Conservation (phyloP, 2,113 vertebrate genomes). For the Sapayoa aenigma region DNA sequence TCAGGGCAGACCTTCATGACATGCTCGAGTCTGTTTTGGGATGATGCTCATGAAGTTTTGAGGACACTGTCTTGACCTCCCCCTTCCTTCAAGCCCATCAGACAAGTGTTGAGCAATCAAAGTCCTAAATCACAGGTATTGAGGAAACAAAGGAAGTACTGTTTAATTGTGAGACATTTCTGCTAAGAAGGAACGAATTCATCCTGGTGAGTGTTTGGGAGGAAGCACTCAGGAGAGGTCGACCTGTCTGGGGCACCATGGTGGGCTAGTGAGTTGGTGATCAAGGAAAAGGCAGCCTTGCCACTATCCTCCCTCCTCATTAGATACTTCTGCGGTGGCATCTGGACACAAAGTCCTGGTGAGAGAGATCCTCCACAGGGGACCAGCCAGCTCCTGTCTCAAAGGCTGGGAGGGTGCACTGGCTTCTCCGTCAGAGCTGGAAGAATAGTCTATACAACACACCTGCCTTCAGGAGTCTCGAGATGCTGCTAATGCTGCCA, state of each 20-base stretch:
- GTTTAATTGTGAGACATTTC: neutral
- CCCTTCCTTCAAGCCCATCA: neutral
- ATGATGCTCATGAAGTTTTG: conserved; percentile 8
- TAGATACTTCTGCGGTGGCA: neutral
- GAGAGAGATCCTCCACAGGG: neutral
- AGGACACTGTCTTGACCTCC: neutral
- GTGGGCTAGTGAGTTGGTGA: neutral
- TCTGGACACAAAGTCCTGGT: neutral
- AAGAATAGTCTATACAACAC: neutral
- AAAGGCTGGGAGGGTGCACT: neutral
- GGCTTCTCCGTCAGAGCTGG: neutral
- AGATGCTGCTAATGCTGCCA: neutral
- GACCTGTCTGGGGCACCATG: neutral
- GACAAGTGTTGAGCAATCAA: neutral
- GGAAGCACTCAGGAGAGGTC: neutral
- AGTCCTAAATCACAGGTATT: conserved; percentile 40
- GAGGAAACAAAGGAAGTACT: conserved; percentile 10
- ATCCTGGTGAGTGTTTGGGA: neutral
- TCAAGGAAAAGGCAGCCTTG: neutral
- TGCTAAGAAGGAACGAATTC: conserved; percentile 14
- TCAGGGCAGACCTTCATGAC: neutral
- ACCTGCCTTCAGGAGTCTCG: neutral
- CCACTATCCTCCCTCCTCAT: neutral
- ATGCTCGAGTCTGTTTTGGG: neutral
- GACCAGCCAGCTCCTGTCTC: neutral